Evolutionary conservation across 2,797 vertebrate species (phyloP).

Genomic region (Sparidentex hasta): DNA sequence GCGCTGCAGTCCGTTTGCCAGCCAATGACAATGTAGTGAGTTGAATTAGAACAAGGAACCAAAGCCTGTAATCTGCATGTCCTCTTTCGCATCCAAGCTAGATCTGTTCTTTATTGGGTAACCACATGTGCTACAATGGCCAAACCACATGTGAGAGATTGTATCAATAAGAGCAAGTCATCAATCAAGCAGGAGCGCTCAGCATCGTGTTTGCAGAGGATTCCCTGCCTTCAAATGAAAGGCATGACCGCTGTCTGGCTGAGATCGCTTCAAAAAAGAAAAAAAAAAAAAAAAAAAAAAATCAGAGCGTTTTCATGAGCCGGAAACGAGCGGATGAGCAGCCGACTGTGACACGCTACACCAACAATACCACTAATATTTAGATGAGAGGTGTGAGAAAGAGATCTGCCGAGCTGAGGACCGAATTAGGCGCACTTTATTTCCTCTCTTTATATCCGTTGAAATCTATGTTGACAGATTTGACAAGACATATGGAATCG

Average conservation of each 20-base stretch:
- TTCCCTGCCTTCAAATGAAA: conserved; percentile 75
- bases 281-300: conserved; percentile 47
- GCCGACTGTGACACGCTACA: conserved; percentile 30
- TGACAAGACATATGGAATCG: conserved; percentile 17
- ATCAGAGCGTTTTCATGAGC: conserved; percentile 46
- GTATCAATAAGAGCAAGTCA: conserved; percentile 78
- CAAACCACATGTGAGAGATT: conserved; percentile 83
- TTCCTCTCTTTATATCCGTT: conserved; percentile 11
- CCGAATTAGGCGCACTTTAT: conserved; percentile 6
- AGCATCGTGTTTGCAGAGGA: conserved; percentile 78
- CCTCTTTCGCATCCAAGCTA: conserved; percentile 61
- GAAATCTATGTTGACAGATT: conserved; percentile 22
- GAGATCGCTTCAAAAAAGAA: no score
- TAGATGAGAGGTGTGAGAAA: neutral
- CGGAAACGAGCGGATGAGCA: conserved; percentile 39
- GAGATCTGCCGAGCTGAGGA: conserved; percentile 3
- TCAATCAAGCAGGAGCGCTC: conserved; percentile 77
- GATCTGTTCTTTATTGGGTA: conserved; percentile 77
- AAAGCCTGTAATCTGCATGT: conserved; percentile 72
- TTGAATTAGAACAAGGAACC: conserved; percentile 73
- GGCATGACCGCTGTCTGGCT: conserved; percentile 52
- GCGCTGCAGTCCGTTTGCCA: conserved; percentile 65
- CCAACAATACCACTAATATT: conserved; percentile 40
- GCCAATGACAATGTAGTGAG: conserved; percentile 74
- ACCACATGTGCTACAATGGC: conserved; percentile 83